Evolutionary conservation across 2,888 invertebrate species (phyloP).

Genomic region (Dasypogon diadema): DNA sequence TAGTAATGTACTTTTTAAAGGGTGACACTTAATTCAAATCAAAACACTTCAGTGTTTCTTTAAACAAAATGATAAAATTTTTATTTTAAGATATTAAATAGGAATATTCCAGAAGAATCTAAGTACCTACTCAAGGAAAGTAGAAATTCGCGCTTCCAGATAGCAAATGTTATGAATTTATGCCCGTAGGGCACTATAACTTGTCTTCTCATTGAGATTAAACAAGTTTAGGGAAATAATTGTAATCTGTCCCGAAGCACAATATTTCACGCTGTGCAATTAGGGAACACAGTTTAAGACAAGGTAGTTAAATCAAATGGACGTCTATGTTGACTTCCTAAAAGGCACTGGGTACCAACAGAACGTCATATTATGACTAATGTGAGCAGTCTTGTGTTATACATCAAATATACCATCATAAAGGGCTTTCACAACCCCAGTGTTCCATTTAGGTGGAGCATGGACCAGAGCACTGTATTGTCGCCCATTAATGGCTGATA

Average conservation of each 20-base stretch:
- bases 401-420: slow-evolving; percentile 31
- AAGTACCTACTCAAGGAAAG: no score
- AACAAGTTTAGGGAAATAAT: neutral
- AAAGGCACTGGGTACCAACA: slow-evolving; percentile 2
- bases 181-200: neutral
- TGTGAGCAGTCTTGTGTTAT: slow-evolving; percentile 38
- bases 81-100: no score
- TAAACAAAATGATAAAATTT: no score
- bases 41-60: no score
- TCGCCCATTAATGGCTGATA: slow-evolving; percentile 47
- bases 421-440: slow-evolving; percentile 38
- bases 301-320: slow-evolving; percentile 46
- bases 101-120: no score
- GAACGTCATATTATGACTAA: slow-evolving; percentile 38
- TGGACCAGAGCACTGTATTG: slow-evolving; percentile 33
- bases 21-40: no score
- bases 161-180: no score
- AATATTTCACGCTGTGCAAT: slow-evolving; percentile 41
- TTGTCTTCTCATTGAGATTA: neutral
- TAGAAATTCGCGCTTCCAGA: no score
- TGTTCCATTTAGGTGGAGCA: neutral
- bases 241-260: neutral
- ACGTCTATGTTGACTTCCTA: slow-evolving; percentile 35
- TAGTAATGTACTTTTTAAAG: no score
- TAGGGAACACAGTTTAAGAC: slow-evolving; percentile 27